Percentiles rank a stretch among this genome's conserved stretches.
Conservation (phyloP, 2,888 invertebrate species). For the Amiota communis region DNA sequence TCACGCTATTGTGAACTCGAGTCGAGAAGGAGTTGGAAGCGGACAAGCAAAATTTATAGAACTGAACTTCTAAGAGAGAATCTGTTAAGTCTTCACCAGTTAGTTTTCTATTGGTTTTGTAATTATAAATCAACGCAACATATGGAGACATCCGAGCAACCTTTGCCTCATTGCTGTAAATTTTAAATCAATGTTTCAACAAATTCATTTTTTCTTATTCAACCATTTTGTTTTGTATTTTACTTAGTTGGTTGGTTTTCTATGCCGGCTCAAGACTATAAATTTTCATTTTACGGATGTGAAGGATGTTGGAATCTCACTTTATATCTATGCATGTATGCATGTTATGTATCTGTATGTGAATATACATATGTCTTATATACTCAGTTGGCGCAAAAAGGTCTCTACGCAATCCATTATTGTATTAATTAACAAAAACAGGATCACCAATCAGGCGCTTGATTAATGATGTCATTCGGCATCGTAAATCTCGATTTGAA, state of each 20-base stretch:
- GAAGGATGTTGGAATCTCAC: too few species aligned
- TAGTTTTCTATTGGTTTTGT: constrained; percentile 28
- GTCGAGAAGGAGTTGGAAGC: background rate
- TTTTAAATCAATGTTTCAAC: constrained; percentile 65
- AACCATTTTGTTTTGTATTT: background rate
- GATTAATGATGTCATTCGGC: constrained; percentile 74
- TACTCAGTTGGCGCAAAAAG: background rate
- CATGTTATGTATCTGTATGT: too few species aligned
- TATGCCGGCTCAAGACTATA: constrained; percentile 40
- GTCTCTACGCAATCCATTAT: constrained; percentile 70
- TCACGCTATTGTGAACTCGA: background rate
- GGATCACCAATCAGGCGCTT: constrained; percentile 74
- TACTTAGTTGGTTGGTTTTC: constrained; percentile 39
- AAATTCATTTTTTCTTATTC: constrained; percentile 24
- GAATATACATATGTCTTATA: too few species aligned
- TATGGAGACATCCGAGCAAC: constrained; percentile 63
- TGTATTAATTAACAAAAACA: constrained; percentile 74
- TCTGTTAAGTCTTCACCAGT: background rate
- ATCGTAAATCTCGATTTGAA: constrained; percentile 73
- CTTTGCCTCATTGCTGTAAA: constrained; percentile 64
- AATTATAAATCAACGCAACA: constrained; percentile 68
- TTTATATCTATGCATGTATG: too few species aligned
- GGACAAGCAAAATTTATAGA: constrained; percentile 7
- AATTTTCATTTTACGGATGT: constrained; percentile 33
- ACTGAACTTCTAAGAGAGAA: background rate